These are phyloP conservation scores for Drosophila saltans DNA, from an alignment of 1,140 invertebrate genomes.

Conservation along the genomic window DNA sequence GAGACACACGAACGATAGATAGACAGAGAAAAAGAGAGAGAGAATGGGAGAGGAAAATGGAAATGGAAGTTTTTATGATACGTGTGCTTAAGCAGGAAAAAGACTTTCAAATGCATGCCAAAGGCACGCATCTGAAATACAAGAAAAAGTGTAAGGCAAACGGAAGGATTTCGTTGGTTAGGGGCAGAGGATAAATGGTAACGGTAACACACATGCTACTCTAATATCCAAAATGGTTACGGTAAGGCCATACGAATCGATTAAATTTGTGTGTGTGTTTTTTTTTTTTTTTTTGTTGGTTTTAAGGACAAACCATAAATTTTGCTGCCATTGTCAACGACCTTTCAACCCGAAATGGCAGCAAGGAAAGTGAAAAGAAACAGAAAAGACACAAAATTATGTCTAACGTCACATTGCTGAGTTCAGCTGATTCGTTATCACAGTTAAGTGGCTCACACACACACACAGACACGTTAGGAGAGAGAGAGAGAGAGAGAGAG, in stretches of 20 bases:
- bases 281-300: background rate
- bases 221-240: background rate
- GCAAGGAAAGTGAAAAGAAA: conserved; percentile 6
- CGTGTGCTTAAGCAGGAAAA: conserved; percentile 2
- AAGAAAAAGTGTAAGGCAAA: too few species aligned
- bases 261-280: conserved; percentile 53
- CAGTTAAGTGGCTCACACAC: conserved; percentile 52
- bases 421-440: conserved; percentile 68
- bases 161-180: background rate
- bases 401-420: conserved; percentile 62
- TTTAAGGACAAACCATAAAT: conserved; percentile 75
- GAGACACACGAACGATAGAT: background rate
- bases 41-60: background rate
- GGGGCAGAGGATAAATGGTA: background rate
- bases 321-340: conserved; percentile 68
- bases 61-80: conserved; percentile 29
- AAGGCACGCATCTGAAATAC: conserved; percentile 31
- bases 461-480: background rate
- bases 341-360: conserved; percentile 51
- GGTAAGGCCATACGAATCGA: conserved; percentile 54
- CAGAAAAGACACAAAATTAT: conserved; percentile 51
- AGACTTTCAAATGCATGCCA: conserved; percentile 36
- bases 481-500: background rate
- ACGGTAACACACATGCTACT: conserved; percentile 60
- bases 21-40: too few species aligned